Evolutionary conservation across 1,140 invertebrate genomes (phyloP), one percentile per base, ranked within the genome.

Genomic region (Oryctes rhinoceros): DNA sequence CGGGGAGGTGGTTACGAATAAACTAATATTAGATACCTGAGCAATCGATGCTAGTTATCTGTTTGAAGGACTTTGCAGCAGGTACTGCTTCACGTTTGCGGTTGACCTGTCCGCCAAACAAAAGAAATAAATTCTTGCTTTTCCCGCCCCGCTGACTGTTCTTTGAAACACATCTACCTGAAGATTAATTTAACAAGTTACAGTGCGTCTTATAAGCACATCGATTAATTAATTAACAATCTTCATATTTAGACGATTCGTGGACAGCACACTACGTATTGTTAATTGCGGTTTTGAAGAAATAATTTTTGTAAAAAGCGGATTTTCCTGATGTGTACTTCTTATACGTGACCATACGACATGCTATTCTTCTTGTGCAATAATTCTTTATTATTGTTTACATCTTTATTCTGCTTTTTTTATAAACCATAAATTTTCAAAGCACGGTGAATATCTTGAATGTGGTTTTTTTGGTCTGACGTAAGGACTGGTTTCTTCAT

Each of bases 21-120:
- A 59, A 59, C 15, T 18, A 59, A 15, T n/a, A 59, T 59, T 59
- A 59, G 53, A 59, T 59, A 59, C 53, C 53, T 59, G 53, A n/a
- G n/a, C 18, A n/a, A n/a, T 59, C 15, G 53, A n/a, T 59, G 53
- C 18, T 18, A 59, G 53, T 59, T 59, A 59, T 59, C 53, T 59
- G 20, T 59, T 18, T 18, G 15, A 59, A 59, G 53, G 53, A 18
- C 53, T 59, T 44, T 10, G 5, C 39, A 44, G 9, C 53, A 59
- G 53, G 53, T 59, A 18, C 53, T 6, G 15, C 15, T 59, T 59
- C 39, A 53, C n/a, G 53, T 59, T 59, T 59, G 53, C 53, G 53
- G 53, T 59, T 59, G 13, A n/a, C 53, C 18, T 59, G 53, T 59
- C 53, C 4, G 53, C 15, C 53, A 18, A 59, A 59, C 53, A 59